Conservation (phyloP, 2,797 vertebrate genomes). For the Arctocebus calabarensis region DNA sequence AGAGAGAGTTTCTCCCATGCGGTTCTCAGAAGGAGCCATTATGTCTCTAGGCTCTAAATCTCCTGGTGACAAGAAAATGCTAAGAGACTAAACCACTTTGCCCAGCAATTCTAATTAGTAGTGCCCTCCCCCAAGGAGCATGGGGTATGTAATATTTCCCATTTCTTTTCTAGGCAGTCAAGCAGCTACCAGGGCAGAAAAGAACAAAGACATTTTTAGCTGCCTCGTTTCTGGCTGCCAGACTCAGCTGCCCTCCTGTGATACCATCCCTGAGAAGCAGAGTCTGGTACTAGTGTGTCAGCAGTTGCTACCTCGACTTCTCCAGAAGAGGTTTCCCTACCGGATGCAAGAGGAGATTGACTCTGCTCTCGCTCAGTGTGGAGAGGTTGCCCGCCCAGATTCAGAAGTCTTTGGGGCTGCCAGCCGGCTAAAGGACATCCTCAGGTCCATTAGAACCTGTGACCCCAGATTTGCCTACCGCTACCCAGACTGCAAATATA, state of each 20-base stretch:
- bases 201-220: constrained; percentile 89
- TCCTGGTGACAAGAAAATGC: constrained; percentile 1
- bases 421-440: constrained; percentile 83
- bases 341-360: constrained; percentile 85
- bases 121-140: neutral
- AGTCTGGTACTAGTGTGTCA: constrained; percentile 88
- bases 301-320: constrained; percentile 88
- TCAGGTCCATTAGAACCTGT: constrained; percentile 88
- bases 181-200: constrained; percentile 54
- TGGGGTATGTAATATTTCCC: constrained; percentile 41
- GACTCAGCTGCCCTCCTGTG: constrained; percentile 84
- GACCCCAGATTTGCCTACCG: constrained; percentile 89
- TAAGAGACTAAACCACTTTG: neutral
- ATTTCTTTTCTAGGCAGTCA: constrained; percentile 82
- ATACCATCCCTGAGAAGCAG: constrained; percentile 86
- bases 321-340: constrained; percentile 83
- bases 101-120: neutral
- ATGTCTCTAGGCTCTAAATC: neutral
- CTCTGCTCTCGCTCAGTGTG: constrained; percentile 84
- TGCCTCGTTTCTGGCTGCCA: constrained; percentile 88
- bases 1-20: neutral
- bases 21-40: neutral
- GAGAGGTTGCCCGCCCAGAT: constrained; percentile 48
- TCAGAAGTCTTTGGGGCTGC: constrained; percentile 68
- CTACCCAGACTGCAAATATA: constrained; percentile 92